A percentile compares a stretch with the other conserved stretches of the same genome.
These are phyloP conservation scores for Spinus olivaceus DNA, from an alignment of 2,797 vertebrate species.

Conservation along the genomic window DNA sequence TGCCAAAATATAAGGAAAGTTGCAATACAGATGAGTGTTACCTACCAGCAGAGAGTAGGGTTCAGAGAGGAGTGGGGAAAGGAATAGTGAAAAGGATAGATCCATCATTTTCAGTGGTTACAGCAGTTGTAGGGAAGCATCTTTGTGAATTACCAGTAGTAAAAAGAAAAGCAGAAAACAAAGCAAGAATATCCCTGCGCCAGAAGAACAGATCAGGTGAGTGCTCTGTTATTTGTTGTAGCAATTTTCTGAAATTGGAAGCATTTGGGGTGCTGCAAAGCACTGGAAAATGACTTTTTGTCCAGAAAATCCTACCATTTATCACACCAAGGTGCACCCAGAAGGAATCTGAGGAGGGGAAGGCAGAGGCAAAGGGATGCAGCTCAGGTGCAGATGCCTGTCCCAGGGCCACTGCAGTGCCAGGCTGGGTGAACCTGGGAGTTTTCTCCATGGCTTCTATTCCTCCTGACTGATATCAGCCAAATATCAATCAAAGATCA, in stretches of 20 bases:
- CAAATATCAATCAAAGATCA: not conserved
- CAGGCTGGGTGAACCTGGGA: not conserved
- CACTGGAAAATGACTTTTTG: not conserved
- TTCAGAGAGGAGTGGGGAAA: not conserved
- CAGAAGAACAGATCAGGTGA: not conserved
- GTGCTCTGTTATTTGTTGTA: not conserved
- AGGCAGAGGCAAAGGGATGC: not conserved
- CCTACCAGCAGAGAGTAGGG: not conserved
- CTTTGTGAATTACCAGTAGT: not conserved
- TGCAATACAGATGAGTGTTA: not conserved
- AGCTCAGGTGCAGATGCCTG: not conserved
- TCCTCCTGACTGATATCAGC: not conserved
- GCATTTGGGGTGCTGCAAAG: accelerated
- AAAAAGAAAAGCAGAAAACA: not conserved
- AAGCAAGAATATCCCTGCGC: not conserved
- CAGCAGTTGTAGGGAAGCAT: not conserved
- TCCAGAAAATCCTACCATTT: not conserved
- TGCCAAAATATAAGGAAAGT: conserved; percentile 56
- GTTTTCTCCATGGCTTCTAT: not conserved
- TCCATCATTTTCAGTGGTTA: not conserved
- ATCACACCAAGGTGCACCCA: not conserved
- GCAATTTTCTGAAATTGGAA: not conserved
- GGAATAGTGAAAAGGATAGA: not conserved
- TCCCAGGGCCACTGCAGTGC: accelerated
- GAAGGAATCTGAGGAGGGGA: not conserved